Conservation (phyloP, 2,797 vertebrate genomes). For the Arrhamphus sclerolepis region DNA sequence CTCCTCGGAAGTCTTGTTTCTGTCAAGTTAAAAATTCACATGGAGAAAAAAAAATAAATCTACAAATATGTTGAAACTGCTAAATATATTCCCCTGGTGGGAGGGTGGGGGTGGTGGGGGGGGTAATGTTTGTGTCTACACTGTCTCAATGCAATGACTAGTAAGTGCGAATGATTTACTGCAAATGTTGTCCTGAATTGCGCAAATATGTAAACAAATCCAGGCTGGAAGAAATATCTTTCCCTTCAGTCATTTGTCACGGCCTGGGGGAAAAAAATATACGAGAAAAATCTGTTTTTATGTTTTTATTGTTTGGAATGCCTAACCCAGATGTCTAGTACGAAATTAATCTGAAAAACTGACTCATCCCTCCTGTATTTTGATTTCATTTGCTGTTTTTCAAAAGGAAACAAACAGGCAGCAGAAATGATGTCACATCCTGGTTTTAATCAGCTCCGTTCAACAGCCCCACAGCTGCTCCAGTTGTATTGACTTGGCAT, state of each 20-base stretch:
- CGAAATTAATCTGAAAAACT: constrained; percentile 10
- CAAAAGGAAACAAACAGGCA: constrained; percentile 41
- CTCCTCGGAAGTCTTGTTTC: too few relatives aligned
- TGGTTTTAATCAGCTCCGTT: constrained; percentile 61
- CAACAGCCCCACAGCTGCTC: constrained; percentile 62
- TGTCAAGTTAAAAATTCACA: too few relatives aligned
- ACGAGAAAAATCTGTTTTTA: neutral
- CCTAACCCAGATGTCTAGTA: constrained; percentile 25
- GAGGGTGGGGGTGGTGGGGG: too few relatives aligned
- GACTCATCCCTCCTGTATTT: constrained; percentile 24
- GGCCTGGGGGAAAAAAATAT: neutral
- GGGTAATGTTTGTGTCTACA: too few relatives aligned
- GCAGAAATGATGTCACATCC: constrained; percentile 64
- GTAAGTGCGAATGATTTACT: too few relatives aligned
- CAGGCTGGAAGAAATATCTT: constrained; percentile 13
- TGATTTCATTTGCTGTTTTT: constrained; percentile 35
- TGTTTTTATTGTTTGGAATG: constrained; percentile 25
- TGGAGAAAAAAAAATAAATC: too few relatives aligned
- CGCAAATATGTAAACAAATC: constrained; percentile 30
- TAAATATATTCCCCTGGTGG: too few relatives aligned
- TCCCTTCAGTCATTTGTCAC: constrained; percentile 5
- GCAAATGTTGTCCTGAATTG: neutral
- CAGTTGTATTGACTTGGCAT: constrained; percentile 41
- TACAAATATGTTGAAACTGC: too few relatives aligned
- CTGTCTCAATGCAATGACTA: too few relatives aligned